Percentiles rank a stretch among this genome's conserved stretches.
Conservation (phyloP, 2,113 vertebrate species). For the Rhabdornis inornatus region DNA sequence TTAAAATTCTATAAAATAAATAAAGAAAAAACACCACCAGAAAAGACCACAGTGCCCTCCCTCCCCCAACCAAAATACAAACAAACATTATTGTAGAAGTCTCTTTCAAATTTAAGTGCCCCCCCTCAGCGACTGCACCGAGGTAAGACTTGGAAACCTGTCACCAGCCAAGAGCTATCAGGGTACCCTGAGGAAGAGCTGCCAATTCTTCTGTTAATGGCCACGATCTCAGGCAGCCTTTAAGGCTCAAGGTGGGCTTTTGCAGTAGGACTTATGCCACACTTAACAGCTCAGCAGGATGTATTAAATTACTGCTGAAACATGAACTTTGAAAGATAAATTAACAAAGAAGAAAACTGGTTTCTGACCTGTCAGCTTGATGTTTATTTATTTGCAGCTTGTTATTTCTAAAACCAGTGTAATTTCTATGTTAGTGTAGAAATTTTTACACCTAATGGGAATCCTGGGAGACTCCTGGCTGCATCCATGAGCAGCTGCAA, state of each 20-base stretch:
- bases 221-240: background rate
- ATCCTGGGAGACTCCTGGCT: background rate
- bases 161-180: background rate
- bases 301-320: background rate
- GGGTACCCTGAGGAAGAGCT: background rate
- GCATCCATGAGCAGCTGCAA: background rate
- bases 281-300: background rate
- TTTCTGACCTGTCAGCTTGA: background rate
- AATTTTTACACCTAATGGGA: background rate
- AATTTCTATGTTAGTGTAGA: background rate
- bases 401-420: background rate
- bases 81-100: accelerated
- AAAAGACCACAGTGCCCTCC: background rate
- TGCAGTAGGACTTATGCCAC: background rate
- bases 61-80: background rate
- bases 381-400: background rate
- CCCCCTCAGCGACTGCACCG: background rate
- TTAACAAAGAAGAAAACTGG: background rate
- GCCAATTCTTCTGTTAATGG: background rate
- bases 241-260: background rate
- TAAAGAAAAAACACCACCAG: background rate
- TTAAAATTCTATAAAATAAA: background rate
- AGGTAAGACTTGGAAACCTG: background rate
- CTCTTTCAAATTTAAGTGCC: background rate
- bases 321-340: background rate